Conservation (phyloP, 2,888 invertebrate species). For the Tiliacea aurago region DNA sequence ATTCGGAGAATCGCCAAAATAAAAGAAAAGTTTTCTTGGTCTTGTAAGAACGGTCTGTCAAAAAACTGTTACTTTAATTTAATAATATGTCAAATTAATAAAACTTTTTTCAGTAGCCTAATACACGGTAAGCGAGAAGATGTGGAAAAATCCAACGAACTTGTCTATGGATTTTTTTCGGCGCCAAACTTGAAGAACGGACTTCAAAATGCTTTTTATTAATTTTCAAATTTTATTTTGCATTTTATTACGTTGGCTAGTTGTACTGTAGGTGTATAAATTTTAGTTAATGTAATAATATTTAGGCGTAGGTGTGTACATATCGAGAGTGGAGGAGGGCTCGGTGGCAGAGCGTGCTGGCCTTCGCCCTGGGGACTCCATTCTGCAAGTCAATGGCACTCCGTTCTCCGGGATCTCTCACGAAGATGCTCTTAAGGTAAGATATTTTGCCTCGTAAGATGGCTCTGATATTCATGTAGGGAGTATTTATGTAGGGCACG, state of each 20-base stretch:
- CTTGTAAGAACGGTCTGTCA: background rate
- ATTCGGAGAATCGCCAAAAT: background rate
- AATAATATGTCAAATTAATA: slow-evolving; percentile 11
- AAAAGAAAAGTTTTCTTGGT: background rate
- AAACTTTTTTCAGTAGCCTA: slow-evolving; percentile 36
- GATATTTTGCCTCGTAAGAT: slow-evolving; percentile 52
- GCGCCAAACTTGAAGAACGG: slow-evolving; percentile 41
- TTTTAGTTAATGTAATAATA: slow-evolving; percentile 73
- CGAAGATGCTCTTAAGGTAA: slow-evolving; percentile 97
- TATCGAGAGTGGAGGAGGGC: slow-evolving; percentile 97
- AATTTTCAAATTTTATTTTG: slow-evolving; percentile 47
- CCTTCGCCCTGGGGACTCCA: slow-evolving; percentile 97
- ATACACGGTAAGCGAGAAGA: slow-evolving; percentile 21
- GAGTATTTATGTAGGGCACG: slow-evolving; percentile 25
- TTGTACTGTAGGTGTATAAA: slow-evolving; percentile 59
- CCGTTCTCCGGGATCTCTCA: slow-evolving; percentile 98
- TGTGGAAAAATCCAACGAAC: slow-evolving; percentile 4
- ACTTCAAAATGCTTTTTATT: slow-evolving; percentile 45
- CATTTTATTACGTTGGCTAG: slow-evolving; percentile 58
- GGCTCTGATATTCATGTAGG: slow-evolving; percentile 14
- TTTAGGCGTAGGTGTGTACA: slow-evolving; percentile 96
- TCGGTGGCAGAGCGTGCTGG: slow-evolving; percentile 97
- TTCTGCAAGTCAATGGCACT: slow-evolving; percentile 98
- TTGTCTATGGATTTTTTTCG: slow-evolving; percentile 40
- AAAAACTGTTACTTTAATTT: background rate